Conservation (phyloP, 2,888 invertebrate genomes). For the Polietes domitor region DNA sequence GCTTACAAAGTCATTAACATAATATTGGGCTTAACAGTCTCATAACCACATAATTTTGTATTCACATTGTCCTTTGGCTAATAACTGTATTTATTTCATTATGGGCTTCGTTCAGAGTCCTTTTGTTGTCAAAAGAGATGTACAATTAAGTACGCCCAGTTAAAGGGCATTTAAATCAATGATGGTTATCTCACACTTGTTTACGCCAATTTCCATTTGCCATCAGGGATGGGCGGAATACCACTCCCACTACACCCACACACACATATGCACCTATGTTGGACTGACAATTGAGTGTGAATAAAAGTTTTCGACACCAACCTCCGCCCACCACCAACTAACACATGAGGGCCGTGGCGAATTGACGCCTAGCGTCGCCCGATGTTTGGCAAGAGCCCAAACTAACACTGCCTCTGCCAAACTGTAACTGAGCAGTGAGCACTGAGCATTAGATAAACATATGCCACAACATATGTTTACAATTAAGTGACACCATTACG, state of each 20-base stretch:
- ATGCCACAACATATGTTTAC: slow-evolving; percentile 72
- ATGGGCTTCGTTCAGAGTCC: not conserved
- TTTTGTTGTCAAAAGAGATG: slow-evolving; percentile 25
- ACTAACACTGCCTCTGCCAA: not conserved
- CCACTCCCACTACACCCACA: slow-evolving; percentile 22
- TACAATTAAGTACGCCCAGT: slow-evolving; percentile 73
- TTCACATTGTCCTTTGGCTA: not conserved
- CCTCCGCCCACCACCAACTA: slow-evolving; percentile 14
- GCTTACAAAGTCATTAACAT: not conserved
- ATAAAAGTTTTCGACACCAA: slow-evolving; percentile 72
- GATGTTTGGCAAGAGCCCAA: slow-evolving; percentile 57
- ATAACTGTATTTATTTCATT: slow-evolving; percentile 24
- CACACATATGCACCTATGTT: not conserved
- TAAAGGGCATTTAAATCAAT: slow-evolving; percentile 77
- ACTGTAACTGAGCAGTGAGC: not conserved
- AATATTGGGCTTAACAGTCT: not conserved
- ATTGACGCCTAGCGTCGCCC: slow-evolving; percentile 10
- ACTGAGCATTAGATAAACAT: slow-evolving; percentile 64
- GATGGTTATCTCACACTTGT: slow-evolving; percentile 62
- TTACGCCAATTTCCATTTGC: slow-evolving; percentile 31
- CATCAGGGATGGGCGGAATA: slow-evolving; percentile 20
- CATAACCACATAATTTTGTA: not conserved
- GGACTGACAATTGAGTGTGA: slow-evolving; percentile 77
- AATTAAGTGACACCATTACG: slow-evolving; percentile 67
- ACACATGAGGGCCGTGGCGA: slow-evolving; percentile 2